Base-by-base conservation (phyloP, 2,113 vertebrate species). In the Formicarius rufipectus region DNA sequence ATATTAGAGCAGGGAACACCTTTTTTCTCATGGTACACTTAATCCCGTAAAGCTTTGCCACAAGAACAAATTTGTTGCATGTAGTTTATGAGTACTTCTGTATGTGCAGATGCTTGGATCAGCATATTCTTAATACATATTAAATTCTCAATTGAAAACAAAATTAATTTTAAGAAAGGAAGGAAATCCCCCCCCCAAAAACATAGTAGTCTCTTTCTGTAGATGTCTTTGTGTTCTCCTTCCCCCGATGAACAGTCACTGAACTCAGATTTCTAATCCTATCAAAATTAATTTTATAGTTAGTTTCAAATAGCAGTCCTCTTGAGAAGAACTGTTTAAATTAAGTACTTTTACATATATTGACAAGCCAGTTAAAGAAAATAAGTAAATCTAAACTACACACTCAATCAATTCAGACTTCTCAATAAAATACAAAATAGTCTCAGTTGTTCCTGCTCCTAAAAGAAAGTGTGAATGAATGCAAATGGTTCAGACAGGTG, bases 391-490 rank as follows among this genome's bases (percentile, higher is more conserved):
- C 16, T 14, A 82, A 80, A 76, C 56, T 25, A 74, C 19, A 76
- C 6, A 71, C 40, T 78, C 37, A 75, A 62, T 58, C 8, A 92
- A 77, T 86, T 80, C 44, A 84, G 28, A 52, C 6, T 76, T 85
- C 72, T 63, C 59, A 90, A 50, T 25, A 27, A 50, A 27, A 50
- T 12, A 50, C 8, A 39, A n/a, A 90, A 71, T 37, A 45, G 17
- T 72, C 71, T 88, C 50, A 74, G 22, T 24, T 86, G 10, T 37
- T 18, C 23, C 60, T 40, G 37, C 60, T 28, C 35, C 31, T 60
- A 56, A 87, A 93, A 97, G 35, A 92, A 88, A 94, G 42, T 47
- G 63, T 87, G 69, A 96, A 96, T 50, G 39, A 89, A 76, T 40
- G 77, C 42, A 95, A 92, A 93, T 33, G 82, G 28, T 40, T 93